Evolutionary conservation across 2,888 invertebrate genomes (phyloP), one percentile per base, ranked within the genome.

Genomic region (Osmoderma eremita): DNA sequence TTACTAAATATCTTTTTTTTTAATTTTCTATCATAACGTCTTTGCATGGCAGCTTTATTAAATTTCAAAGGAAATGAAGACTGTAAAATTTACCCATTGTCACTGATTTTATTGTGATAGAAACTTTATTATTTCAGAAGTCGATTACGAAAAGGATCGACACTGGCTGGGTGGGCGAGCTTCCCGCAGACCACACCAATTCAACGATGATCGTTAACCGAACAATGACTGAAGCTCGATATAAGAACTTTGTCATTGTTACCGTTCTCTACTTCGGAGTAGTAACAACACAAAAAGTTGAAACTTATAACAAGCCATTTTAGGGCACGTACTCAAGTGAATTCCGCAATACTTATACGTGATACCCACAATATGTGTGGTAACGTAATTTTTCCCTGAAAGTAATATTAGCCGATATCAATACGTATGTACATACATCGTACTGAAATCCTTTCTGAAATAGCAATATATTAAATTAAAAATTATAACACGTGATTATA

Each of bases 211-310:
- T 61, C 58, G 45, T 61, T 61, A 61, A 61, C 45, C 58, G 58
- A 61, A 45, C 58, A 61, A 61, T 61, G 45, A 56, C 39, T 56
- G 41, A 61, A 61, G 45, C 45, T 45, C 45, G 36, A 61, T 45
- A 61, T 45, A 61, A 45, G 30, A 61, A 61, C 58, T 45, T 61
- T 13, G 20, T 45, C 58, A 61, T 61, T 61, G 58, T 61, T 61
- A 45, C 58, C 58, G 30, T 61, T 61, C 58, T 17, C 30, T 36
- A 30, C 45, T 45, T 61, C 15, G 24, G 17, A 45, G 15, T 2
- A 12, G 30, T 6, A 17, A 17, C 45, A 24, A 61, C 30, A 48
- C 58, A 45, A 61, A 61, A 61, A 61, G 4, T 17, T 56, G 39
- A 18, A 56, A 45, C 45, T 61, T 61, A 45, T 61, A 61, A 61